Evolutionary conservation across 2,888 invertebrate genomes (phyloP).

Genomic region (Athrips mouffetella): DNA sequence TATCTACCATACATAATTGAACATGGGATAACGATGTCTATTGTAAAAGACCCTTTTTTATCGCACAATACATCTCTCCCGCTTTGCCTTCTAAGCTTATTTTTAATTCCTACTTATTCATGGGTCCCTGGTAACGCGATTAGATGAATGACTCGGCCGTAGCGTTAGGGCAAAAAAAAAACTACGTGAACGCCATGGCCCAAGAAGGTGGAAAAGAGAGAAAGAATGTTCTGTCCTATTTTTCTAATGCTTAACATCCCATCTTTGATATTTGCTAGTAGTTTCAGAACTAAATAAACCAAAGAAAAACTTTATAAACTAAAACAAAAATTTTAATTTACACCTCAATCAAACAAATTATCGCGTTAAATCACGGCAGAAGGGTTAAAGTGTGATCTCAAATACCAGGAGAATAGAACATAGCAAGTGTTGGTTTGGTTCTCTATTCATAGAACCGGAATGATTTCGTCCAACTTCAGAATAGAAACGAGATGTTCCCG

Average conservation of each 20-base stretch:
- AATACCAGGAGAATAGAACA: constrained; percentile 42
- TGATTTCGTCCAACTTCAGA: constrained; percentile 13
- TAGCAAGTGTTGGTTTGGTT: constrained; percentile 22
- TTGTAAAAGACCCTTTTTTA: constrained; percentile 41
- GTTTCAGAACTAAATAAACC: too few species aligned
- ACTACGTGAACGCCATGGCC: not conserved
- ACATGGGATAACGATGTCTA: constrained; percentile 34
- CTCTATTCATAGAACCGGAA: constrained; percentile 9
- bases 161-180: constrained; percentile 5
- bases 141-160: constrained; percentile 31
- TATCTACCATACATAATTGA: constrained; percentile 23
- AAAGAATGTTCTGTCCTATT: too few species aligned
- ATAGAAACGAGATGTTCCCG: constrained; percentile 31
- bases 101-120: constrained; percentile 39
- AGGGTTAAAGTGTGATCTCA: constrained; percentile 43
- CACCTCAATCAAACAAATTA: constrained; percentile 13
- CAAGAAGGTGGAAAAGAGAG: constrained; percentile 1
- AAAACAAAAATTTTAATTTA: constrained; percentile 2
- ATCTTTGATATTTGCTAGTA: not conserved
- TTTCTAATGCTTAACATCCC: too few species aligned
- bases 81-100: constrained; percentile 34
- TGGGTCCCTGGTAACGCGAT: constrained; percentile 52
- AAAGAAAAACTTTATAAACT: too few species aligned
- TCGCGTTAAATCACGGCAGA: constrained; percentile 22
- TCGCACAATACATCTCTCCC: constrained; percentile 21